These are phyloP conservation scores for Phalacrocorax brasilianus DNA, from an alignment of 2,113 vertebrate species.

Conservation along the genomic window DNA sequence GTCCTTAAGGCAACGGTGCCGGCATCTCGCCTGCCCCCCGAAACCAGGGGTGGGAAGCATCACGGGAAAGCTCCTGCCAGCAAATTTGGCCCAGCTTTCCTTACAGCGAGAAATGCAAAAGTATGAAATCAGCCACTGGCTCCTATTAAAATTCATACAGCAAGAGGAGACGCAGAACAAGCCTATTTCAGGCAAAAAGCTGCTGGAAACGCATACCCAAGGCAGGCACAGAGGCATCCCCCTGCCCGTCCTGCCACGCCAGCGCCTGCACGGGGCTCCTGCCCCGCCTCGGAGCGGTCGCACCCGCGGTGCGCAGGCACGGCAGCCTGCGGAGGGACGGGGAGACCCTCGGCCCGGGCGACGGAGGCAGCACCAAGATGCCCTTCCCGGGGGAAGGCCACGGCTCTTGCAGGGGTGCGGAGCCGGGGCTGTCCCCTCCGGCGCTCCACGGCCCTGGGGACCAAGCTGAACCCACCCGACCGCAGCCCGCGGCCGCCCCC, in stretches of 20 bases:
- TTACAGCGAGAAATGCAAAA: background rate
- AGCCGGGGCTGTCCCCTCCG: background rate
- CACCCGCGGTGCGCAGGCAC: background rate
- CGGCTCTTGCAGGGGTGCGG: background rate
- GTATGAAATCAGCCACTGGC: background rate
- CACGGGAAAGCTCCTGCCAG: background rate
- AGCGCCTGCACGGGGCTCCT: background rate
- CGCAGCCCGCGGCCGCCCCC: background rate
- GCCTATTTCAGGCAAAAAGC: background rate
- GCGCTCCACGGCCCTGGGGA: background rate
- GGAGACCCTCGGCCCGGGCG: background rate
- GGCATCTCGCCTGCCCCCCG: rapidly evolving
- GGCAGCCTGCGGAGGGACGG: rapidly evolving
- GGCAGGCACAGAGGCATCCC: background rate
- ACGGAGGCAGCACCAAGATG: background rate
- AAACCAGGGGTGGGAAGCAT: background rate
- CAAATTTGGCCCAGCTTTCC: background rate
- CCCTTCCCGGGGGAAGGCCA: background rate
- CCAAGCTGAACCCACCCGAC: background rate
- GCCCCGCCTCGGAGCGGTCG: rapidly evolving
- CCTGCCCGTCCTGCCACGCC: rapidly evolving
- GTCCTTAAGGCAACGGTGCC: rapidly evolving
- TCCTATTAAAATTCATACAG: conserved; percentile 6
- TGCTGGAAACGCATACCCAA: background rate
- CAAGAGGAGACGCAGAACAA: background rate